phyloP scores from a whole-genome alignment of 1,140 invertebrate species.

The Drosophila dunni region DNA sequence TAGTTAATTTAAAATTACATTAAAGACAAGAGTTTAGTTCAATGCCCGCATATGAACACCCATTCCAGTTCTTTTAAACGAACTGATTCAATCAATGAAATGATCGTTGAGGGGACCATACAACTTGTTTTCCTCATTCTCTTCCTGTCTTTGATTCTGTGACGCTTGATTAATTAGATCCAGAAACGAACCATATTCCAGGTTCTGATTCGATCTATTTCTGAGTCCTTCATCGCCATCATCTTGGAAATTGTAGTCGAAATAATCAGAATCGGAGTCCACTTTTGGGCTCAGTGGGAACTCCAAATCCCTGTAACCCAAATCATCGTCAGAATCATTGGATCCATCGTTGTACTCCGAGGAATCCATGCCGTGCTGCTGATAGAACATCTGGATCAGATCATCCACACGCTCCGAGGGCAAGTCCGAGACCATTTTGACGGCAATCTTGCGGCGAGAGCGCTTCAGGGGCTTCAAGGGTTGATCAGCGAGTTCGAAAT shows the following conservation, averaged over 20 bases:
- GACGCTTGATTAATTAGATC: conserved; percentile 74
- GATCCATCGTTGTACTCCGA: conserved; percentile 17
- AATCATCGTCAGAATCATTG: conserved; percentile 33
- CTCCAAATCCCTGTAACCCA: conserved; percentile 48
- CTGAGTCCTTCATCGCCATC: conserved; percentile 62
- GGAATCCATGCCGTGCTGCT: conserved; percentile 55
- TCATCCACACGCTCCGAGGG: conserved; percentile 67
- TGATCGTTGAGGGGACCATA: conserved; percentile 61
- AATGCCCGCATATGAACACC: conserved; percentile 76
- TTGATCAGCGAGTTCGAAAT: conserved; percentile 66
- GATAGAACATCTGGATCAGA: conserved; percentile 67
- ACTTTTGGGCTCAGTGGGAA: conserved; percentile 8
- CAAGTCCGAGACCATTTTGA: conserved; percentile 77
- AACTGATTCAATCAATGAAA: conserved; percentile 53
- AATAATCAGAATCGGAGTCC: conserved; percentile 61
- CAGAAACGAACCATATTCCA: conserved; percentile 74
- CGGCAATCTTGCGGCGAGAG: conserved; percentile 67
- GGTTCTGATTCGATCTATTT: conserved; percentile 56
- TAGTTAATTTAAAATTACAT: background rate
- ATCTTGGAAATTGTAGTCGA: conserved; percentile 73
- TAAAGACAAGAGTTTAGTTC: conserved; percentile 33
- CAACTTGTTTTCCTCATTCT: conserved; percentile 73
- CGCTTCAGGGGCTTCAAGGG: conserved; percentile 57
- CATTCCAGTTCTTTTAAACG: conserved; percentile 40
- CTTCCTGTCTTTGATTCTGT: conserved; percentile 61